phyloP scores from a whole-genome alignment of 1,140 invertebrate species.

The Hesperophylax magnus region DNA sequence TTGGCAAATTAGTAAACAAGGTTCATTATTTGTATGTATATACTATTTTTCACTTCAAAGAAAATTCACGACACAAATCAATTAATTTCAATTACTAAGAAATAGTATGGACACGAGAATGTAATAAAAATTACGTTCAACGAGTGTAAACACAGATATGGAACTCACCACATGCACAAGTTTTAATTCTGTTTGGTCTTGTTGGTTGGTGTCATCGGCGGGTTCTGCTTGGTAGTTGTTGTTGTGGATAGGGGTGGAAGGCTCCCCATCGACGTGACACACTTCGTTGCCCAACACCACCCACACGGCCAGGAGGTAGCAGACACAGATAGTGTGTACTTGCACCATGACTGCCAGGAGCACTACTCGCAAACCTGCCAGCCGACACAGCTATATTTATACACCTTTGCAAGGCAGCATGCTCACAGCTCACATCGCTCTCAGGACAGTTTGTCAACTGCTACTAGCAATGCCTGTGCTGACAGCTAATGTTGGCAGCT shows the following conservation, averaged over 20 bases:
- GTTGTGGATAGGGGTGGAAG: neutral
- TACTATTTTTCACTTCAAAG: no score
- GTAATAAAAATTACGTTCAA: no score
- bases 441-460: no score
- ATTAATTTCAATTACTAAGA: no score
- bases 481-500: no score
- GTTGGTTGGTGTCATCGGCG: neutral
- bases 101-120: no score
- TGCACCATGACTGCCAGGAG: slow-evolving; percentile 39
- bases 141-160: neutral
- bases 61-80: no score
- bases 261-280: slow-evolving; percentile 17
- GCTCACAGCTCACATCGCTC: neutral
- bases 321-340: slow-evolving; percentile 21
- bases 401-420: slow-evolving; percentile 21
- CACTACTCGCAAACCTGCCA: slow-evolving; percentile 34
- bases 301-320: slow-evolving; percentile 24
- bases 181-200: slow-evolving; percentile 52
- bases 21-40: no score
- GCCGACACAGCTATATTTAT: slow-evolving; percentile 45
- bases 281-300: slow-evolving; percentile 30
- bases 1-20: no score
- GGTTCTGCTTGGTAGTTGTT: neutral
- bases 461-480: no score
- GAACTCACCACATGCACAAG: slow-evolving; percentile 60